Base-by-base conservation (phyloP, 2,113 vertebrate species). In the Ailuropoda melanoleuca region DNA sequence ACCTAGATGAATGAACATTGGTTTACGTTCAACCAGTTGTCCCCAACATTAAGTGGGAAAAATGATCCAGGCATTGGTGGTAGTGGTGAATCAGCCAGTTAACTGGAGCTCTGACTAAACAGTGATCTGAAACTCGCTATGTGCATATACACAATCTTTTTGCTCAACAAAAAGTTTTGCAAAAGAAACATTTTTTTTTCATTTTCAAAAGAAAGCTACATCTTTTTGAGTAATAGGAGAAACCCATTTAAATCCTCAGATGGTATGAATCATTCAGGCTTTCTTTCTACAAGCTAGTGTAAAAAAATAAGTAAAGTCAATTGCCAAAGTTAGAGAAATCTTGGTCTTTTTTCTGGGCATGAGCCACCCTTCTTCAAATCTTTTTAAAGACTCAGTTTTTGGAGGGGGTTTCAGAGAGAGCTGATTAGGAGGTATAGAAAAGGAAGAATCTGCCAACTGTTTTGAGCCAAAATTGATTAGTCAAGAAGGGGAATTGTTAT, bases 21-120 rank as follows among this genome's bases (percentile, higher is more conserved):
- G 37, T 62, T 88, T 72, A 78, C 3, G 10, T 72, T 72, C 23
- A 72, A 15, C 15, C 48, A 34, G 34, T n/a, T 21, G 26, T 87
- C 56, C 2, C 17, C n/a, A 58, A 19, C 1, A 55, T 10, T 74
- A 39, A 70, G 29, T 48, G 26, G 80, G 19, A 80, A 66, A 87
- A 37, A 46, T 62, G 18, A 72, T 66, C 87, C n/a, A 37, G 31
- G 9, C 43, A 29, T 60, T 19, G 12, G 14, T 31, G 43, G 18
- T 8, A 1, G 50, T 60, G n/a, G 66, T 96, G 88, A 92, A n/a
- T 92, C 92, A 96, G 77, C 19, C 13, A 43, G n/a, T 94, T 96
- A 80, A 64, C 68, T 6, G 23, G 94, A 97, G 74, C 37, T 82
- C 86, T 94, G 92, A 97, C 78, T 94, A 84, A 96, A 62, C n/a